phyloP scores from a whole-genome alignment of 2,888 invertebrate species.

The Phoronis australis region DNA sequence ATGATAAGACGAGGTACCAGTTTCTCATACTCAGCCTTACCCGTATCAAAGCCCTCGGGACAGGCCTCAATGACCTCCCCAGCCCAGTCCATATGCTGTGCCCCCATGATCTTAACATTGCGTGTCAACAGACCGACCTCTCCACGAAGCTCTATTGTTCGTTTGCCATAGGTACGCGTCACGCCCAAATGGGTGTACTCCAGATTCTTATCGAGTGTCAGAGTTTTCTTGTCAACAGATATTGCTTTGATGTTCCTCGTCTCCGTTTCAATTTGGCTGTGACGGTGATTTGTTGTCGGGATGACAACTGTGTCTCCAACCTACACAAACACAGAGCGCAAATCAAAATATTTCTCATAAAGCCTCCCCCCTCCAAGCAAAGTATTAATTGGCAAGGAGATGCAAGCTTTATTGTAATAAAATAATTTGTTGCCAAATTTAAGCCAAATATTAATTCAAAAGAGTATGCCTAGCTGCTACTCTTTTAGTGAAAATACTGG shows the following conservation, averaged over 20 bases:
- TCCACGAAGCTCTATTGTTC: conserved; percentile 31
- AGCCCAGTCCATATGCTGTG: conserved; percentile 33
- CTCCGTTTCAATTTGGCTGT: conserved; percentile 40
- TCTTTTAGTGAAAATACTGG: no score
- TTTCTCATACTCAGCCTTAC: no score
- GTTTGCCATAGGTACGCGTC: conserved; percentile 22
- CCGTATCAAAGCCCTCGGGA: conserved; percentile 42
- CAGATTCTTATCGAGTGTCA: conserved; percentile 31
- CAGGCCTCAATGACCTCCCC: conserved; percentile 37
- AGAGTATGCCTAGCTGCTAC: no score
- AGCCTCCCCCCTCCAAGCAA: no score
- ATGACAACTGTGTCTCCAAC: conserved; percentile 43
- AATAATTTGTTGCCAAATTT: no score
- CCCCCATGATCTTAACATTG: conserved; percentile 41
- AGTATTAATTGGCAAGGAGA: no score
- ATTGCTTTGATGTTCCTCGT: conserved; percentile 26
- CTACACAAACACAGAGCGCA: no score
- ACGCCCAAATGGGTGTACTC: conserved; percentile 30
- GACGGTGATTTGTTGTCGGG: conserved; percentile 39
- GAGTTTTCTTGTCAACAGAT: conserved; percentile 26
- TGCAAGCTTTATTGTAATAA: no score
- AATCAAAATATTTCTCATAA: no score
- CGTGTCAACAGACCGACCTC: conserved; percentile 45
- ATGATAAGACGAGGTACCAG: no score
- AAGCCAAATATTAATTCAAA: no score